Percentiles rank a stretch among this genome's conserved stretches.
Conservation (phyloP, 2,888 invertebrate genomes). For the Hartigia nigra region DNA sequence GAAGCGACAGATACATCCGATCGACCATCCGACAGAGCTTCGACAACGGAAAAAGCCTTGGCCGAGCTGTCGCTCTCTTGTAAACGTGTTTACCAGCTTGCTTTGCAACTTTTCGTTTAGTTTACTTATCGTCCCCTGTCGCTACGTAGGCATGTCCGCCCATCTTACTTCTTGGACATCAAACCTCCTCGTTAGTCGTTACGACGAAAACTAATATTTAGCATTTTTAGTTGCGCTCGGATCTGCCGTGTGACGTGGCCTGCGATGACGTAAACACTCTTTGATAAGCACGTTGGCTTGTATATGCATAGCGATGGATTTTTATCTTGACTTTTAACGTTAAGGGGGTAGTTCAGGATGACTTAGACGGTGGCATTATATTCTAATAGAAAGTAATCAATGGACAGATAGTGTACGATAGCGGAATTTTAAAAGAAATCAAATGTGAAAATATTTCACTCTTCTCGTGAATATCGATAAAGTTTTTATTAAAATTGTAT, state of each 20-base stretch:
- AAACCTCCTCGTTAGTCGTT: not conserved
- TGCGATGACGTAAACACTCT: not conserved
- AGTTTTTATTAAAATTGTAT: not conserved
- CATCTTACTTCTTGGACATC: not conserved
- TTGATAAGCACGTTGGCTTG: not conserved
- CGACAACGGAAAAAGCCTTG: not conserved
- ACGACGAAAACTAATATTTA: constrained; percentile 2
- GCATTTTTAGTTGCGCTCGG: not conserved
- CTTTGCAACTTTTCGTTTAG: constrained; percentile 5
- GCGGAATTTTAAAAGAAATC: not conserved
- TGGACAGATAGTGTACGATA: not conserved
- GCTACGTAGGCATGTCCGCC: not conserved
- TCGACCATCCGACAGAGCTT: not conserved
- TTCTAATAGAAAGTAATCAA: not conserved
- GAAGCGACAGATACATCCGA: not conserved
- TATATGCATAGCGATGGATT: not conserved
- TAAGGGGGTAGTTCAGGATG: not conserved
- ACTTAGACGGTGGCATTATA: not conserved
- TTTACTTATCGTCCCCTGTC: not conserved
- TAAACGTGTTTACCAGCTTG: constrained; percentile 5
- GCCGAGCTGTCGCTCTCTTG: not conserved
- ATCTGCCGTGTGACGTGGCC: no score
- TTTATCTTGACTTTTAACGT: not conserved
- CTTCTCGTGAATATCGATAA: no score
- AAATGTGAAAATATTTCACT: no score